Conservation (phyloP, 2,797 vertebrate species). For the Corythornis leucogaster region DNA sequence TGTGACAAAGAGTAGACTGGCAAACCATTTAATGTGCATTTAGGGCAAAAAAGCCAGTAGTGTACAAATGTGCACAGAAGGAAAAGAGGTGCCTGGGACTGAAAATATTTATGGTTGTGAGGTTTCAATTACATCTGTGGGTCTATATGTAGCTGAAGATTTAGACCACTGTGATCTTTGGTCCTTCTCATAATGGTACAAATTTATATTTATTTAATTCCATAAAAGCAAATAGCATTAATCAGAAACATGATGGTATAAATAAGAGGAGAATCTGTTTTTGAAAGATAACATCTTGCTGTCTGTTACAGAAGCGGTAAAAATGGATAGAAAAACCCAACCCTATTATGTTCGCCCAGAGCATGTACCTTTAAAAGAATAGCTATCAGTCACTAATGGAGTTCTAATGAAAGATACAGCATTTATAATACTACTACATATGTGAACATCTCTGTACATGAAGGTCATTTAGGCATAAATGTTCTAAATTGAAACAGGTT, state of each 20-base stretch:
- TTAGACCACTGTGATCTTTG: not conserved
- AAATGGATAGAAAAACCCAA: not conserved
- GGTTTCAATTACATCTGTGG: not conserved
- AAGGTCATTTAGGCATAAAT: not conserved
- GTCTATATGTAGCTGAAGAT: not conserved
- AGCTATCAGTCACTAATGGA: conserved; percentile 21
- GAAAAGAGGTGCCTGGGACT: not conserved
- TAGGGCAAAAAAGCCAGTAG: not conserved
- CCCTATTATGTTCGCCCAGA: not conserved
- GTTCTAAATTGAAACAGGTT: not conserved
- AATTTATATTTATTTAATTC: not conserved
- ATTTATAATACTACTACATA: not conserved
- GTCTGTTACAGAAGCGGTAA: not conserved
- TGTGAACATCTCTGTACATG: not conserved
- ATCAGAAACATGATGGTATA: not conserved
- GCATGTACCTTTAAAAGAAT: not conserved
- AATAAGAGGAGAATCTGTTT: not conserved
- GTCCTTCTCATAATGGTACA: not conserved
- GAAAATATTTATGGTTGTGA: not conserved
- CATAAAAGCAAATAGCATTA: not conserved
- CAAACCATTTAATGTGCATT: not conserved
- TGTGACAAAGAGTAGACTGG: not conserved
- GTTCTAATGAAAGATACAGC: not conserved
- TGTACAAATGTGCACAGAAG: not conserved
- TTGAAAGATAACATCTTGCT: not conserved